Evolutionary conservation across 2,113 vertebrate genomes (phyloP), one percentile per base, ranked within the genome.

Genomic region (Sprattus sprattus): DNA sequence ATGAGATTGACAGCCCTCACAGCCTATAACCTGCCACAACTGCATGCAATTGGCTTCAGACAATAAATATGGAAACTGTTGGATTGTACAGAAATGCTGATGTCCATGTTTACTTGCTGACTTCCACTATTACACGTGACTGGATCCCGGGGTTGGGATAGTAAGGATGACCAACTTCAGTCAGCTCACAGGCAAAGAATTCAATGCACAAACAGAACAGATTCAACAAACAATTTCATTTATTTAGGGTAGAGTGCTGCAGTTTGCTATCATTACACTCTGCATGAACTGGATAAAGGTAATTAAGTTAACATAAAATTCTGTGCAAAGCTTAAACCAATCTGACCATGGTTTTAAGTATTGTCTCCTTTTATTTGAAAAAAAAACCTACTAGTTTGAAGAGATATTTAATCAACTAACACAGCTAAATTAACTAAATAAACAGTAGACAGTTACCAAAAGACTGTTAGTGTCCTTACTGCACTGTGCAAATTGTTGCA

Each of bases 401-500:
- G 39, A 39, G 39, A 39, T 39, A 39, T 39, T 39, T 39, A 39
- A 39, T 39, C 39, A 25, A 9, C 22, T 25, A n/a, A n/a, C 60
- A 64, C n/a, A 25, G 18, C 18, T n/a, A 39, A 39, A 39, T 39
- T 1, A 28, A 11, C 28, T 32, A 78, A 32, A 32, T 0, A 16
- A 32, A 78, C 32, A 39, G 8, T 28, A 32, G 64, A 71, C n/a
- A 28, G 25, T 67, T 7, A 64, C 57, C 39, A 39, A 39, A 39
- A 39, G 39, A 39, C 39, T 39, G 39, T 2, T 39, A 2, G 39
- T 39, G 39, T 39, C 39, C 39, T 78, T 10, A 78, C 32, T 0
- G 13, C 71, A 32, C 71, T 16, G 71, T 13, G 47, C 28, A 85
- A 81, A 86, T 83, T 22, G 44, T 71, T 54, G 81, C 22, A 57